Percentiles rank a stretch among this genome's conserved stretches.
Conservation (phyloP, 2,797 vertebrate genomes). For the Coregonus sp. region DNA sequence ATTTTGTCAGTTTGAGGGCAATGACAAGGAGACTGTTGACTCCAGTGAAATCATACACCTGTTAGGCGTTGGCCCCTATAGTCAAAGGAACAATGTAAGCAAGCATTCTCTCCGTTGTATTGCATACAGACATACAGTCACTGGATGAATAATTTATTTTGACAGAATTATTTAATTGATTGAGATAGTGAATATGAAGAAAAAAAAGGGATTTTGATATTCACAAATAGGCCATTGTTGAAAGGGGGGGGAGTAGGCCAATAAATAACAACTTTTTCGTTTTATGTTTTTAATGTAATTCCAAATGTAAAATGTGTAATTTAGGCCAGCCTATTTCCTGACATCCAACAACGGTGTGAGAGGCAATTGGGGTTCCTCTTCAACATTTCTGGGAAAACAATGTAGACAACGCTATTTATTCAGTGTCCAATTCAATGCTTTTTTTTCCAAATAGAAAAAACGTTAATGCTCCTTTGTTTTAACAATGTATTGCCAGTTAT, state of each 20-base stretch:
- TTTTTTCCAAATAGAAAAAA: not conserved
- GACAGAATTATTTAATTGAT: conserved; percentile 11
- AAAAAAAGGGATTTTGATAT: conserved; percentile 1
- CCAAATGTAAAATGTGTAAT: not conserved
- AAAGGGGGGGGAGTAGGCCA: not conserved
- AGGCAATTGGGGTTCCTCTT: not conserved
- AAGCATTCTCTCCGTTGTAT: conserved; percentile 40
- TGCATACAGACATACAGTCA: not conserved
- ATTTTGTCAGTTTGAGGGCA: conserved; percentile 47
- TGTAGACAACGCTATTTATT: not conserved
- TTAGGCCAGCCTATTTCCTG: not conserved
- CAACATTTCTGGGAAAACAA: not conserved
- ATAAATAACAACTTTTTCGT: not conserved
- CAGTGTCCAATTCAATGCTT: not conserved
- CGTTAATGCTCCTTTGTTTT: conserved; percentile 47
- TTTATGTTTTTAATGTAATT: no score
- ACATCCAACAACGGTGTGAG: not conserved
- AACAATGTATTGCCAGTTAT: conserved; percentile 50
- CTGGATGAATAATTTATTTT: not conserved
- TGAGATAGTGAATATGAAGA: conserved; percentile 20
- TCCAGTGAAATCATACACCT: conserved; percentile 80
- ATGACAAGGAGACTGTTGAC: conserved; percentile 65
- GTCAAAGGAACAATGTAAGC: conserved; percentile 69
- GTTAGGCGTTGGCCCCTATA: conserved; percentile 77
- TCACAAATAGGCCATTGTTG: not conserved